Conservation (phyloP, 2,888 invertebrate genomes). For the Dichetophora obliterata region DNA sequence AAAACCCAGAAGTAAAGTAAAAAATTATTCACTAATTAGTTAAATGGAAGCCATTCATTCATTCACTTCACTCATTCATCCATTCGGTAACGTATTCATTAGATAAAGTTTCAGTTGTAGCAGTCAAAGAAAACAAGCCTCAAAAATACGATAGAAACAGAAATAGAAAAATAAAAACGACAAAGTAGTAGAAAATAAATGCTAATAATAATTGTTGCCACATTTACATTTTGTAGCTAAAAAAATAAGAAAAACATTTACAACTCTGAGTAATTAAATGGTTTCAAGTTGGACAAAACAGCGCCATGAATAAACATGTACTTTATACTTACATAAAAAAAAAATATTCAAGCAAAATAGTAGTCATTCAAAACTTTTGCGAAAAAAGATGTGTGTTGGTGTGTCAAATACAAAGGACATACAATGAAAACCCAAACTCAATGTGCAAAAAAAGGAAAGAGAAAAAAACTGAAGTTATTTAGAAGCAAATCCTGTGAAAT, state of each 20-base stretch:
- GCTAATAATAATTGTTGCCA: constrained; percentile 21
- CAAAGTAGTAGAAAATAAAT: neutral
- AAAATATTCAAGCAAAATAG: neutral
- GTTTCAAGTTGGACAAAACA: constrained; percentile 18
- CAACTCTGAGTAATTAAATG: constrained; percentile 34
- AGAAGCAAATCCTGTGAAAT: constrained; percentile 17
- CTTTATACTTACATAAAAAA: neutral
- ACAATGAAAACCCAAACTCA: neutral
- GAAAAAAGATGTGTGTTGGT: neutral
- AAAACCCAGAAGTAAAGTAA: constrained; percentile 2
- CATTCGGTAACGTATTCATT: constrained; percentile 19
- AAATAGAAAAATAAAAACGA: neutral
- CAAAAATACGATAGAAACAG: neutral
- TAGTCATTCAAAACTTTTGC: neutral
- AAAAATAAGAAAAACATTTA: neutral
- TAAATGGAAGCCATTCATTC: constrained; percentile 30
- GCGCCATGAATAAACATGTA: neutral
- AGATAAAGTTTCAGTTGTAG: neutral
- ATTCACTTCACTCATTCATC: neutral
- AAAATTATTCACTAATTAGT: constrained; percentile 27
- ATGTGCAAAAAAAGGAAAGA: neutral
- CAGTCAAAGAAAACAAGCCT: neutral
- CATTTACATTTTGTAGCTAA: constrained; percentile 7
- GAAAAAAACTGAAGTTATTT: constrained; percentile 21
- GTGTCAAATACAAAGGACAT: constrained; percentile 1